Base-by-base conservation (phyloP, 1,140 invertebrate genomes). In the Zaprionus kolodkinae region DNA sequence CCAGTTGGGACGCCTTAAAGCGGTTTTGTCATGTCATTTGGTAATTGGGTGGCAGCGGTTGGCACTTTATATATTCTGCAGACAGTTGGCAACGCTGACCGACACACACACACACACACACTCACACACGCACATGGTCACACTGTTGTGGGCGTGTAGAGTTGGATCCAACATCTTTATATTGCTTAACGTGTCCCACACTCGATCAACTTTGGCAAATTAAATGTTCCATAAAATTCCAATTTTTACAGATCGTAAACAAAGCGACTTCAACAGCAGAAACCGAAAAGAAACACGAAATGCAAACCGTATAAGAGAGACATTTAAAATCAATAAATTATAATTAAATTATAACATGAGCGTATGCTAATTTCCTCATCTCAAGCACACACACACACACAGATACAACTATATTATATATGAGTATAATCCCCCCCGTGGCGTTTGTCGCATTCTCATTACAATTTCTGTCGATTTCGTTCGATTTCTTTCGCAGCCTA, bases 11-110 rank as follows among this genome's bases (percentile, higher is more conserved):
- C 81, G 90, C 90, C 90, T 91, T 85, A 75, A 71, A 91, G 90
- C 90, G 90, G 90, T 91, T 91, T 91, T 91, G 87, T 91, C 90
- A 91, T 91, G 84, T 91, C 90, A 87, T 91, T 91, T 91, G 83
- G 84, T 88, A 91, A 91, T 91, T 91, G 90, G 83, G 90, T 91
- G 90, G 90, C 91, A 91, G 90, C 85, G 90, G 90, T 91, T 91
- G 90, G 83, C 90, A 91, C 90, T 91, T 91, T 90, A 90, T 90
- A 90, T 86, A 82, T 87, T 88, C 67, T 73, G 68, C 68, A 69
- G 80, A 55, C 80, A 74, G 79, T 78, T 87, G 83, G 84, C 83
- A 78, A 63, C 67, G 35, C 65, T 79, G 43, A 59, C 57, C 55
- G 54, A 25, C 61, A 33, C 33, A 10, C 17, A 45, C 36, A 60